Percentiles rank a stretch among this genome's conserved stretches.
phyloP scores from a whole-genome alignment of 2,113 vertebrate species.

The Hydropotes inermis region DNA sequence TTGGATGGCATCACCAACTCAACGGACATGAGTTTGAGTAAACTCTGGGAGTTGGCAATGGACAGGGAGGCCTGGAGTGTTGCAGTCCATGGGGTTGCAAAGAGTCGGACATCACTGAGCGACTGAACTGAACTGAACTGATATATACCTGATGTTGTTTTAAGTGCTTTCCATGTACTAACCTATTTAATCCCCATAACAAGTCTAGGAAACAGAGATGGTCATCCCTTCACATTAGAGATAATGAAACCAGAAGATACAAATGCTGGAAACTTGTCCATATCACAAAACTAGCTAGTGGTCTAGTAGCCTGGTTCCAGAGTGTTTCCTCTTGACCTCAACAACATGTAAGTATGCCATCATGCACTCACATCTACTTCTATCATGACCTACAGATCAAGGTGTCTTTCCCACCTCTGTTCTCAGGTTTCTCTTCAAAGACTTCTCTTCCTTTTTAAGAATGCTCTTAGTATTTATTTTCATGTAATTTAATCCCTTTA shows the following conservation, averaged over 20 bases:
- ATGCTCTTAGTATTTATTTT: background rate
- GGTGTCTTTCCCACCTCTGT: background rate
- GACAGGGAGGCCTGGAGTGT: background rate
- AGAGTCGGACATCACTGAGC: rapidly evolving
- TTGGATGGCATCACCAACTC: background rate
- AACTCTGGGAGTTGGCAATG: background rate
- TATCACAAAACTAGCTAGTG: background rate
- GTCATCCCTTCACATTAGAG: background rate
- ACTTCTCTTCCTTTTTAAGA: background rate
- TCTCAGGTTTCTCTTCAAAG: background rate
- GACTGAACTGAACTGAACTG: background rate
- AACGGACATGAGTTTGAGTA: background rate
- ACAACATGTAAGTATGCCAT: rapidly evolving
- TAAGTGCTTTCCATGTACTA: background rate
- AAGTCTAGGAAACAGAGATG: background rate
- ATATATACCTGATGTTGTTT: background rate
- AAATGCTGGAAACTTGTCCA: background rate
- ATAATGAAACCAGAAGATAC: background rate
- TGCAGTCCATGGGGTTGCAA: background rate
- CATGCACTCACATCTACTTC: background rate
- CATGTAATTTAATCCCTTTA: background rate
- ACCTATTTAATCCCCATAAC: background rate
- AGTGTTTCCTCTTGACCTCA: background rate
- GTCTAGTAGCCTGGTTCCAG: background rate
- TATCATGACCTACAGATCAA: background rate